phyloP scores from a whole-genome alignment of 2,888 invertebrate genomes.

The Tupiocoris notatus region DNA sequence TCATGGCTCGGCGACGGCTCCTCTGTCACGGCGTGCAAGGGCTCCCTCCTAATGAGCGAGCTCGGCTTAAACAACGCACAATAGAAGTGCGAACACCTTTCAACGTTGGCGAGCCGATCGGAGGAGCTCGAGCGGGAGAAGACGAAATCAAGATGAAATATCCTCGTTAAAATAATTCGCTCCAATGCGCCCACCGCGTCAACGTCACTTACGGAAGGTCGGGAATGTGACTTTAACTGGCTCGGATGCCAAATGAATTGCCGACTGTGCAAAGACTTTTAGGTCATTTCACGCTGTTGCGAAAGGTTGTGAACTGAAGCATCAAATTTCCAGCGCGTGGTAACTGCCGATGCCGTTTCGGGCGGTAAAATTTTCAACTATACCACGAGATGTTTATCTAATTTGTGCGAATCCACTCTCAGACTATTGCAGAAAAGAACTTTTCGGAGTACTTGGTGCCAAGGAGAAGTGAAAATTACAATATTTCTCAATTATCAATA shows the following conservation, averaged over 20 bases:
- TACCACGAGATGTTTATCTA: too few species aligned
- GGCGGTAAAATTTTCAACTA: too few species aligned
- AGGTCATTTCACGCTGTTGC: too few species aligned
- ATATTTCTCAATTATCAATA: too few species aligned
- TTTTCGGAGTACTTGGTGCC: too few species aligned
- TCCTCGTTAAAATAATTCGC: background rate
- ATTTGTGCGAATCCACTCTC: too few species aligned
- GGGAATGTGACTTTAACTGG: background rate
- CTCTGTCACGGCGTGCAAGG: background rate
- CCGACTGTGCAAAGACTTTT: too few species aligned
- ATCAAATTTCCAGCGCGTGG: too few species aligned
- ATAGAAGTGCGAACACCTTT: background rate
- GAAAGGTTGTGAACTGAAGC: too few species aligned
- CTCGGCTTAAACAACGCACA: background rate
- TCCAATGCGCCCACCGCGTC: background rate
- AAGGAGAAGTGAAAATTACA: too few species aligned
- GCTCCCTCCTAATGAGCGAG: background rate
- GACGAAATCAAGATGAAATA: background rate
- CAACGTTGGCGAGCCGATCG: background rate
- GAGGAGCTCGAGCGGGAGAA: background rate
- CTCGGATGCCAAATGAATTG: background rate
- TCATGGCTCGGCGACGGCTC: background rate
- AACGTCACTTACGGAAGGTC: background rate
- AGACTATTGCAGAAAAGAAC: too few species aligned
- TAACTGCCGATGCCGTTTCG: too few species aligned